Conservation (phyloP, 2,888 invertebrate genomes). For the Strigamia transsilvanica region DNA sequence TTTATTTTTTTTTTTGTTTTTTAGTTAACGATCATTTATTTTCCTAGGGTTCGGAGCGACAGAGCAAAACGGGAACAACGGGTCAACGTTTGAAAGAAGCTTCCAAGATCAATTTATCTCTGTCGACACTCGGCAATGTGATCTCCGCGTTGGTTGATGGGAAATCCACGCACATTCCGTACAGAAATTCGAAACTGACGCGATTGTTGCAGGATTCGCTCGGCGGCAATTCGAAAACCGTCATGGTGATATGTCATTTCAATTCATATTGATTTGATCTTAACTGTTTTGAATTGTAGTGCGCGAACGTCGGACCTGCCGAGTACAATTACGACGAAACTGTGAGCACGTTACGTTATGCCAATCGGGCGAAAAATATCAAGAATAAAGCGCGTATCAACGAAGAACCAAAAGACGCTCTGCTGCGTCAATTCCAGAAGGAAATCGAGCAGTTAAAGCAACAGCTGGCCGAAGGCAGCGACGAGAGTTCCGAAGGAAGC, state of each 20-base stretch:
- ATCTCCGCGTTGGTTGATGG: slow-evolving; percentile 98
- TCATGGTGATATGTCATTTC: slow-evolving; percentile 74
- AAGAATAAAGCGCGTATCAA: slow-evolving; percentile 95
- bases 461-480: slow-evolving; percentile 76
- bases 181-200: slow-evolving; percentile 96
- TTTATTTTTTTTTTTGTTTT: no score
- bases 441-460: slow-evolving; percentile 92
- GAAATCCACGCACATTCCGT: slow-evolving; percentile 96
- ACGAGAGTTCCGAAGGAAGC: slow-evolving; percentile 55
- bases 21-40: slow-evolving; percentile 49
- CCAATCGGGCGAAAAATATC: slow-evolving; percentile 96
- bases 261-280: background rate
- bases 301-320: slow-evolving; percentile 96
- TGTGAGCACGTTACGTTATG: slow-evolving; percentile 94
- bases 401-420: slow-evolving; percentile 96
- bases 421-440: slow-evolving; percentile 93
- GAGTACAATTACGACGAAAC: slow-evolving; percentile 97
- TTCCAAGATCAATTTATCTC: slow-evolving; percentile 90
- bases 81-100: slow-evolving; percentile 94
- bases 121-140: slow-evolving; percentile 97
- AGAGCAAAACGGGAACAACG: slow-evolving; percentile 94
- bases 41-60: slow-evolving; percentile 90
- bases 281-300: slow-evolving; percentile 68
- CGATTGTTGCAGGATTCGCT: slow-evolving; percentile 93
- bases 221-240: slow-evolving; percentile 94